phyloP scores from a whole-genome alignment of 2,888 invertebrate genomes.

The Rugalucina vietnamica region DNA sequence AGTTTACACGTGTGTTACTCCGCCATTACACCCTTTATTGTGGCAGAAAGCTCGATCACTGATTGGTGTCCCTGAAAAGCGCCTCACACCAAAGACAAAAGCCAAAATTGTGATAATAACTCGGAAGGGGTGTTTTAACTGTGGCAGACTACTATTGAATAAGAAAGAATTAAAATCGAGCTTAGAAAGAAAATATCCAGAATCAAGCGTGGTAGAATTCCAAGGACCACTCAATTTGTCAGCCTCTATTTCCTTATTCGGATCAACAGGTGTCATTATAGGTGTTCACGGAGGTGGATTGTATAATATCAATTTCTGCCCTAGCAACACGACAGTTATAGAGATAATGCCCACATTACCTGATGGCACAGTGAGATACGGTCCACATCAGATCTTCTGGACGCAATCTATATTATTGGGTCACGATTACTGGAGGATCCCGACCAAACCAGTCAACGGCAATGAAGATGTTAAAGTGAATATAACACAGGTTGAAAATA shows the following conservation, averaged over 20 bases:
- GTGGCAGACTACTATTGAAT: slow-evolving; percentile 21
- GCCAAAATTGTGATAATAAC: slow-evolving; percentile 17
- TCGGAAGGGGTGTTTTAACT: slow-evolving; percentile 22
- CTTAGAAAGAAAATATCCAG: slow-evolving; percentile 7
- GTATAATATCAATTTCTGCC: slow-evolving; percentile 34
- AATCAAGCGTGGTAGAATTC: slow-evolving; percentile 2
- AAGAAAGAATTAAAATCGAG: not conserved
- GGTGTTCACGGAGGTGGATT: slow-evolving; percentile 34
- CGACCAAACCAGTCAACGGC: not conserved
- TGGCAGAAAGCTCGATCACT: slow-evolving; percentile 30
- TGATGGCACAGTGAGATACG: slow-evolving; percentile 19
- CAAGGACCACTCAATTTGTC: slow-evolving; percentile 11
- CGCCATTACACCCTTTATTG: slow-evolving; percentile 28
- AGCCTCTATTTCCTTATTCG: slow-evolving; percentile 18
- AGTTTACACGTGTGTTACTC: slow-evolving; percentile 31
- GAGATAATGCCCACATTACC: slow-evolving; percentile 37
- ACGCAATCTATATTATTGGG: slow-evolving; percentile 21
- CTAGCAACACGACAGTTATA: slow-evolving; percentile 14
- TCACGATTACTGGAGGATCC: slow-evolving; percentile 32
- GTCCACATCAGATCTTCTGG: slow-evolving; percentile 29
- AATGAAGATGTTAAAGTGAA: slow-evolving; percentile 8
- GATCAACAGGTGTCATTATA: slow-evolving; percentile 15
- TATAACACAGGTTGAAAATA: not conserved
- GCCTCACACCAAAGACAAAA: not conserved
- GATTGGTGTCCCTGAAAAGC: not conserved